A percentile compares a stretch with the other conserved stretches of the same genome.
Conservation (phyloP, 1,140 invertebrate species). For the Hylaeus volcanicus region DNA sequence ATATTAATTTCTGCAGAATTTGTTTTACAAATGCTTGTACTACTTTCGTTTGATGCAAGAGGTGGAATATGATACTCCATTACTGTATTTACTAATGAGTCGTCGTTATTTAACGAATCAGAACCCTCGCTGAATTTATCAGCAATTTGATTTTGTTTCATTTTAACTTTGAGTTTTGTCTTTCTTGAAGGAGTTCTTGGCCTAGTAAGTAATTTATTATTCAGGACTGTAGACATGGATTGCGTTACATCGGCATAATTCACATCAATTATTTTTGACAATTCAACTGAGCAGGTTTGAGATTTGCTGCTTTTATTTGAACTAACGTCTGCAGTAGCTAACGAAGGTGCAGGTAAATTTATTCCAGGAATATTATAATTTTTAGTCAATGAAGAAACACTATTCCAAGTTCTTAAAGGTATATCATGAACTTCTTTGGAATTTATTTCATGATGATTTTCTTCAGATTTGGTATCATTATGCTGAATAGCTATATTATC, state of each 20-base stretch:
- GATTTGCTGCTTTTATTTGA: slow-evolving; percentile 24
- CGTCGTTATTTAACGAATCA: slow-evolving; percentile 61
- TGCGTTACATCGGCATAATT: slow-evolving; percentile 68
- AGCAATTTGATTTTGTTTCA: slow-evolving; percentile 20
- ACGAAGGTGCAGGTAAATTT: slow-evolving; percentile 23
- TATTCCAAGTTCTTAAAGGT: slow-evolving; percentile 70
- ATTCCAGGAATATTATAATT: slow-evolving; percentile 19
- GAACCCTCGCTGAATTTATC: slow-evolving; percentile 52
- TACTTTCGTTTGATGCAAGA: not conserved
- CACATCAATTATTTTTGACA: slow-evolving; percentile 70
- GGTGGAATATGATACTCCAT: slow-evolving; percentile 38
- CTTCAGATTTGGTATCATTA: not conserved
- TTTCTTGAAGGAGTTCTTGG: slow-evolving; percentile 48
- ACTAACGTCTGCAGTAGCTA: not conserved
- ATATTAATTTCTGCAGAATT: slow-evolving; percentile 30
- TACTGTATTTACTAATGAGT: slow-evolving; percentile 21
- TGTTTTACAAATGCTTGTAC: too few relatives aligned
- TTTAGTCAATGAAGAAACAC: slow-evolving; percentile 65
- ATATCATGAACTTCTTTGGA: slow-evolving; percentile 36
- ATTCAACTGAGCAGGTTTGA: slow-evolving; percentile 49
- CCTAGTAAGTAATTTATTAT: slow-evolving; percentile 30
- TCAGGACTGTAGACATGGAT: not conserved
- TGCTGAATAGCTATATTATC: not conserved
- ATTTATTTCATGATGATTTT: slow-evolving; percentile 20
- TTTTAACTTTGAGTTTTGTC: slow-evolving; percentile 51